Percentiles rank a stretch among this genome's conserved stretches.
Conservation (phyloP, 2,113 vertebrate species). For the Megalops atlanticus region DNA sequence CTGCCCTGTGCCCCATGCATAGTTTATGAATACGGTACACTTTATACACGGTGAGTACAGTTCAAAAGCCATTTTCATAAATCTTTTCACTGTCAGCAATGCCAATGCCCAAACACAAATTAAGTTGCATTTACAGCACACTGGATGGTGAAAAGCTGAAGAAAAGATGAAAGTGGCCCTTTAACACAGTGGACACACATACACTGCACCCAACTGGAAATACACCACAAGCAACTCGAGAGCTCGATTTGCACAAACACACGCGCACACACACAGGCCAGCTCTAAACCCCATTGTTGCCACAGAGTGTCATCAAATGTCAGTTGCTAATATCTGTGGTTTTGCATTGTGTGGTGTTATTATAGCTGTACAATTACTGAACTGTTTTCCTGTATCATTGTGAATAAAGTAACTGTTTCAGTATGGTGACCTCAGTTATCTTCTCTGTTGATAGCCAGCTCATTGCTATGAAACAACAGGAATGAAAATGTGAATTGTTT, state of each 20-base stretch:
- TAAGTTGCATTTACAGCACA: too few relatives aligned
- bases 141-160: too few relatives aligned
- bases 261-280: background rate
- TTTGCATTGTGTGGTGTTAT: background rate
- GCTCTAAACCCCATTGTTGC: too few relatives aligned
- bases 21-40: too few relatives aligned
- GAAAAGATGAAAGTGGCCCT: background rate
- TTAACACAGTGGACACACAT: slow-evolving; percentile 17
- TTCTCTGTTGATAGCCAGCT: background rate
- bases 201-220: background rate
- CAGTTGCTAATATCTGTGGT: background rate
- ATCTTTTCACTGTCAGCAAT: too few relatives aligned
- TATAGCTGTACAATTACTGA: background rate
- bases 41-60: too few relatives aligned
- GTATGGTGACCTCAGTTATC: too few relatives aligned
- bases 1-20: too few relatives aligned
- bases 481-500: too few relatives aligned
- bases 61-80: too few relatives aligned
- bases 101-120: too few relatives aligned
- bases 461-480: background rate
- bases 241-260: background rate
- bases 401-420: background rate
- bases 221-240: background rate
- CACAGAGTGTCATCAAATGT: too few relatives aligned
- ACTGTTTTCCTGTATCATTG: background rate